phyloP scores from a whole-genome alignment of 2,113 vertebrate species.

The Oxygymnocypris stewartii region DNA sequence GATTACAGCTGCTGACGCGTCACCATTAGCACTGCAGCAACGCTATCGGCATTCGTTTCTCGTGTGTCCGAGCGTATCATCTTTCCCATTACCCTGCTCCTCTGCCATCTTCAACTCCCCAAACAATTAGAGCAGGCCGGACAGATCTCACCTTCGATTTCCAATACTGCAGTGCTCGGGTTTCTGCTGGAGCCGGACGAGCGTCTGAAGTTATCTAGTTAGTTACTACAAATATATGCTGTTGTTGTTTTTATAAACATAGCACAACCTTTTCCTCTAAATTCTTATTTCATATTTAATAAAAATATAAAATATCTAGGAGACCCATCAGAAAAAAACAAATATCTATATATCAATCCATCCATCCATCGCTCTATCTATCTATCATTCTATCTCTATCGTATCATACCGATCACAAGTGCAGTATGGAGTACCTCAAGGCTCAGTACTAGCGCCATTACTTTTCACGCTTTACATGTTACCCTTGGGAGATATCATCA shows the following conservation, averaged over 20 bases:
- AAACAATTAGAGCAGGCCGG: slow-evolving; percentile 57
- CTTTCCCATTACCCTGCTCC: background rate
- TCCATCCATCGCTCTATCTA: too few species aligned
- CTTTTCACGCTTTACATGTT: too few species aligned
- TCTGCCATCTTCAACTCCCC: slow-evolving; percentile 53
- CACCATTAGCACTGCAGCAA: slow-evolving; percentile 35
- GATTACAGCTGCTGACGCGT: slow-evolving; percentile 60
- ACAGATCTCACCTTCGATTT: slow-evolving; percentile 56
- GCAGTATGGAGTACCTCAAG: too few species aligned
- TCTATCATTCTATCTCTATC: too few species aligned
- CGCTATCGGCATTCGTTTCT: slow-evolving; percentile 37
- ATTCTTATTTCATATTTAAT: too few species aligned
- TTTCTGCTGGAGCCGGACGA: slow-evolving; percentile 28
- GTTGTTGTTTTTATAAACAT: background rate
- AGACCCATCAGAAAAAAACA: too few species aligned
- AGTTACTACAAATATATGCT: background rate
- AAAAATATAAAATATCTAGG: too few species aligned
- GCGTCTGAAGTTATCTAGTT: background rate
- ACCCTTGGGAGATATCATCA: too few species aligned
- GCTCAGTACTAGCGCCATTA: too few species aligned
- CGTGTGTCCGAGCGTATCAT: background rate
- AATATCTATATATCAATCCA: too few species aligned
- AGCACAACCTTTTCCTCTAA: too few species aligned
- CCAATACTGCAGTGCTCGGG: slow-evolving; percentile 8
- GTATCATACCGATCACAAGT: too few species aligned